Evolutionary conservation across 1,140 invertebrate genomes (phyloP), one percentile per base, ranked within the genome.

Genomic region (Calliopsis andreniformis): DNA sequence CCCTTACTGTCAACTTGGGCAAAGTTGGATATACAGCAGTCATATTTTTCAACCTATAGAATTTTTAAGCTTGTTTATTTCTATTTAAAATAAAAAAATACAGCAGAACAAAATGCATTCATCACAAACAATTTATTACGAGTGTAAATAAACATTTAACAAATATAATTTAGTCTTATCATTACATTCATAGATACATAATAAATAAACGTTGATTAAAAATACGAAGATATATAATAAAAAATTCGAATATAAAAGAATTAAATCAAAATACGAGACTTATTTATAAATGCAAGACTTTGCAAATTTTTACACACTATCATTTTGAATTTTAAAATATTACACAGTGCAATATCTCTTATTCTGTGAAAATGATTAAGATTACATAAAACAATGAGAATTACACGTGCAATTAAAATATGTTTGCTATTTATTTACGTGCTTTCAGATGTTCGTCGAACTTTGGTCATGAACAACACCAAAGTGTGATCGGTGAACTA

Each of bases 1-100:
- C 93, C 63, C 87, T 83, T 0, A 93, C 88, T 28, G 89, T 81
- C 18, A 90, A 72, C 66, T 86, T 86, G 25, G 87, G 87, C 25
- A 89, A 43, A 68, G 82, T 83, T 55, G 89, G 87, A 70, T 90
- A 81, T 47, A 84, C 62, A 45, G 62, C 56, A 64, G 82, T 61
- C 83, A 85, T 84, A 39, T 58, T 67, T 56, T 51, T 58, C 8
- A 28, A 61, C n/a, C 63, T 83, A 47, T 6, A 66, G n/a, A 39
- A 58, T 49, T 25, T 49, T n/a, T 58, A 28, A 4, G 55, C 7
- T 47, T 28, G 28, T 69, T n/a, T n/a, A n/a, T n/a, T n/a, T n/a
- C n/a, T n/a, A 53, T 2, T 53, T 53, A 28, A 53, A 53, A 16
- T 35, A 35, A 23, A 47, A 49, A 16, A 32, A 10, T 23, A n/a